Percentiles rank a stretch among this genome's conserved stretches.
phyloP scores from a whole-genome alignment of 2,113 vertebrate genomes.

The Alces alces region DNA sequence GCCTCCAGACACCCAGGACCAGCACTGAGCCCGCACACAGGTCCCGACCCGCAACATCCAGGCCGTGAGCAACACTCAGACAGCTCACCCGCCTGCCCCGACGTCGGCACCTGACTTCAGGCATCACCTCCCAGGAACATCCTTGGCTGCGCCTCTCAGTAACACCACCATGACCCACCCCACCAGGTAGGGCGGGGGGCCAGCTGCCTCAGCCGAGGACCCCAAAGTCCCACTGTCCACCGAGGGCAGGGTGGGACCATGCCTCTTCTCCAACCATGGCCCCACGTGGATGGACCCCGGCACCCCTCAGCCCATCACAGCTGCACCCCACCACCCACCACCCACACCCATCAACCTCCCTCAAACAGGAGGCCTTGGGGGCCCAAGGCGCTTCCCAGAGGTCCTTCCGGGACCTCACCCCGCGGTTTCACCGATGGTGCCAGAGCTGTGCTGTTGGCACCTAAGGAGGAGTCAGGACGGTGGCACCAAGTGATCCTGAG shows the following conservation, averaged over 20 bases:
- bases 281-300: background rate
- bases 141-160: too few relatives aligned
- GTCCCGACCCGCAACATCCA: background rate
- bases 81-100: background rate
- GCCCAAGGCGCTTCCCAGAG: too few relatives aligned
- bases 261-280: background rate
- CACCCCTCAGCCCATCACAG: background rate
- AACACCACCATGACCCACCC: background rate
- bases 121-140: background rate
- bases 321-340: background rate
- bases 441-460: background rate
- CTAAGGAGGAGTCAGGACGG: background rate
- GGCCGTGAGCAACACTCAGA: too few relatives aligned
- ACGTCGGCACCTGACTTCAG: background rate
- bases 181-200: background rate
- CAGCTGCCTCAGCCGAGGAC: background rate
- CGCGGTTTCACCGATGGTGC: rapidly evolving
- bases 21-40: background rate
- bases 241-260: background rate
- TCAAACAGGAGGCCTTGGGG: background rate
- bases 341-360: background rate
- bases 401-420: background rate
- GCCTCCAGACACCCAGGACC: background rate
- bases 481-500: rapidly evolving
- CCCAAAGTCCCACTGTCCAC: background rate